phyloP scores from a whole-genome alignment of 2,797 vertebrate species.

The Dermochelys coriacea region DNA sequence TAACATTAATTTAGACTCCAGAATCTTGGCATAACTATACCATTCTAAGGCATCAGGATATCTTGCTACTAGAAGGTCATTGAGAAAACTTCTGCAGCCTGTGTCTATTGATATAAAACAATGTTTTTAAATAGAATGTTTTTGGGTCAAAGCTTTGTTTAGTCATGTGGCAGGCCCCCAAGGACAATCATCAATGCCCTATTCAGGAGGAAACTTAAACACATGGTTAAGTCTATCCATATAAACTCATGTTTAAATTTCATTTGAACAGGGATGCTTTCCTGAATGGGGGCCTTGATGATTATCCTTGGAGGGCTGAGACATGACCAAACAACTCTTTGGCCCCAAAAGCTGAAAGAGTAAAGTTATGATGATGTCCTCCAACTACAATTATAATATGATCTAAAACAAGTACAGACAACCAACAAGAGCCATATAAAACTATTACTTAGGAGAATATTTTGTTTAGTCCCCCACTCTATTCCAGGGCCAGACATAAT shows the following conservation, averaged over 20 bases:
- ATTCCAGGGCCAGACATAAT: neutral
- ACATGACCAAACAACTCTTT: neutral
- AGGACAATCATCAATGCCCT: neutral
- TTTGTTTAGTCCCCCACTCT: conserved; percentile 7
- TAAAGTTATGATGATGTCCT: neutral
- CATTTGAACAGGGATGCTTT: neutral
- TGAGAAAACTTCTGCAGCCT: neutral
- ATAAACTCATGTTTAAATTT: neutral
- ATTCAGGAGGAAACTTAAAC: neutral
- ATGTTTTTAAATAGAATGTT: neutral
- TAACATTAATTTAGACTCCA: neutral
- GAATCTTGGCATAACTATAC: neutral
- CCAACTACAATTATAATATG: neutral
- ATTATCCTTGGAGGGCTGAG: neutral
- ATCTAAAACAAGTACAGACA: neutral
- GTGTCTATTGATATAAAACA: neutral
- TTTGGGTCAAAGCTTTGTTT: neutral
- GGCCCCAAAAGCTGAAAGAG: neutral
- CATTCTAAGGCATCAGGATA: neutral
- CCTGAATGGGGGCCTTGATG: neutral
- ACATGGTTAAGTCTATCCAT: neutral
- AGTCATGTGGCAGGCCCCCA: neutral
- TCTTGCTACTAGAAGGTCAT: neutral
- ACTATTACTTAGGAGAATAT: neutral
- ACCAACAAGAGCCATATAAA: neutral